phyloP scores from a whole-genome alignment of 92 coral and sea anemone species.

The Diadumene lineata region DNA sequence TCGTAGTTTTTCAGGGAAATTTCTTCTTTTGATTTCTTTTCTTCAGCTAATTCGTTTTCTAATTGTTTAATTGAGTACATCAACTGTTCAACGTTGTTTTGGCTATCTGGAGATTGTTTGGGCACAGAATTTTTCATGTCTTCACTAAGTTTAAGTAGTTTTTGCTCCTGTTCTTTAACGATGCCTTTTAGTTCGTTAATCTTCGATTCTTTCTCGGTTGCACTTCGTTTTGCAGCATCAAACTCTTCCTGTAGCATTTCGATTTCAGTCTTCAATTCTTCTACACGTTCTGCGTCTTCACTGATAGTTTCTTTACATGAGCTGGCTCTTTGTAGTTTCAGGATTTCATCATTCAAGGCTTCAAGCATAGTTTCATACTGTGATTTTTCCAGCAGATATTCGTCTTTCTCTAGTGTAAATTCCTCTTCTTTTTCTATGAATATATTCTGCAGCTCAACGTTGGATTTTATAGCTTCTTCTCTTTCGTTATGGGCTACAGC shows the following conservation, averaged over 20 bases:
- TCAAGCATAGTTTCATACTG: not conserved
- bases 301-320: no score
- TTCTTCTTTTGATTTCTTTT: not conserved
- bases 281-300: not conserved
- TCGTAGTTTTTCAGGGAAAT: not conserved
- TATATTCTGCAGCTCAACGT: not conserved
- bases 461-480: not conserved
- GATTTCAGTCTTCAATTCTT: not conserved
- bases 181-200: slow-evolving; percentile 33
- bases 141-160: slow-evolving; percentile 33
- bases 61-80: not conserved
- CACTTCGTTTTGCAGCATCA: not conserved
- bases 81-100: not conserved
- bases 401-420: not conserved
- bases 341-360: not conserved
- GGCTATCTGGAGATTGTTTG: not conserved
- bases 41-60: not conserved
- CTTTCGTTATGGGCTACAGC: not conserved
- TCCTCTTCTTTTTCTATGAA: not conserved
- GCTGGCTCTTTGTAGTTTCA: not conserved
- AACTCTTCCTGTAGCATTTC: not conserved
- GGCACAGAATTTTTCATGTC: not conserved
- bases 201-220: not conserved
- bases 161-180: slow-evolving; percentile 40
- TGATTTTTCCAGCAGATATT: not conserved